A percentile compares a stretch with the other conserved stretches of the same genome.
Evolutionary conservation across 2,797 vertebrate species (phyloP).

Genomic region (Micromesistius poutassou): DNA sequence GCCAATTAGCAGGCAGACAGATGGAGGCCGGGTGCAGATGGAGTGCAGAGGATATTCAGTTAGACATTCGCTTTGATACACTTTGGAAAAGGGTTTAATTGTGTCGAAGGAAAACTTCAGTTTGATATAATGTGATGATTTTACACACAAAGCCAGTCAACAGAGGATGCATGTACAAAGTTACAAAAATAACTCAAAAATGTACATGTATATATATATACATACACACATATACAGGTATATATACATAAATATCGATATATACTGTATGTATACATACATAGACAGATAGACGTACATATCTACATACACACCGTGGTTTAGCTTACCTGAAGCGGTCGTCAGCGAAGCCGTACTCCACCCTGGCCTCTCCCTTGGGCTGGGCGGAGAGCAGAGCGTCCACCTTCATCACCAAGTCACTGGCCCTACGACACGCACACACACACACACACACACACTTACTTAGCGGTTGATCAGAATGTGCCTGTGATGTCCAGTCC

Average conservation of each 20-base stretch:
- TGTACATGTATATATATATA: background rate
- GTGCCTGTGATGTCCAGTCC: too few species aligned
- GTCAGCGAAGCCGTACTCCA: conserved; percentile 87
- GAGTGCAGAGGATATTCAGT: background rate
- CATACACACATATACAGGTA: too few species aligned
- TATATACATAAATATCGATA: too few species aligned
- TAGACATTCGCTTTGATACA: background rate
- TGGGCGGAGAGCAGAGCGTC: conserved; percentile 93
- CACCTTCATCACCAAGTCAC: conserved; percentile 97
- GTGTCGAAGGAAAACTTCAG: background rate
- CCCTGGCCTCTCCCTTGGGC: conserved; percentile 90
- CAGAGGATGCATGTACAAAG: too few species aligned
- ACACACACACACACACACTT: background rate
- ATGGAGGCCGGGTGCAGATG: background rate
- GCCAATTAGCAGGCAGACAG: background rate
- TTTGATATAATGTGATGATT: background rate
- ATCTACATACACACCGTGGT: background rate
- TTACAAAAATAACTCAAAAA: background rate
- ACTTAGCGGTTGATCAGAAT: too few species aligned
- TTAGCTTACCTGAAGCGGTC: conserved; percentile 85
- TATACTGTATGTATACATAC: background rate
- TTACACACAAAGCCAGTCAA: too few species aligned
- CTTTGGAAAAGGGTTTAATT: background rate
- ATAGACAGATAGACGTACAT: too few species aligned
- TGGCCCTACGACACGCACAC: conserved; percentile 75